Conservation (phyloP, 2,797 vertebrate genomes). For the Sebastes steindachneri region DNA sequence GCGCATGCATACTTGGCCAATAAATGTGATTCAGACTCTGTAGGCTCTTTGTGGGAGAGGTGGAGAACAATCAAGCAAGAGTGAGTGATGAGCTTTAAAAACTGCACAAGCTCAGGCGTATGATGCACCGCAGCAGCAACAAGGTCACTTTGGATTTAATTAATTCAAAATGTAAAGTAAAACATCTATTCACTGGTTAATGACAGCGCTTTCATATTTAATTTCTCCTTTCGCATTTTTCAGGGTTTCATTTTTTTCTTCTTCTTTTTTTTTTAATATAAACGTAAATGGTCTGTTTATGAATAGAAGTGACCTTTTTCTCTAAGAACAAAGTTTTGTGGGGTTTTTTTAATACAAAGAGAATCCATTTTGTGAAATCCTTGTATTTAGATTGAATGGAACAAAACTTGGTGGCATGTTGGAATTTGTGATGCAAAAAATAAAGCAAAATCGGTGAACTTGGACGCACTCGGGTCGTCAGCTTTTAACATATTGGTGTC, state of each 20-base stretch:
- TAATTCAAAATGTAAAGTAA: slow-evolving; percentile 21
- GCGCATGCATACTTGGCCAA: neutral
- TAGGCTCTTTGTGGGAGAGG: neutral
- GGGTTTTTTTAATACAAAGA: neutral
- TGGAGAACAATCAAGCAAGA: neutral
- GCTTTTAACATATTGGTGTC: neutral
- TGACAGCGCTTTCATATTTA: neutral
- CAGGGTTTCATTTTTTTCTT: slow-evolving; percentile 7
- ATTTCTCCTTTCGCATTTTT: neutral
- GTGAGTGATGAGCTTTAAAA: neutral
- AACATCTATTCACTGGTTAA: slow-evolving; percentile 33
- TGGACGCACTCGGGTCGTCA: neutral
- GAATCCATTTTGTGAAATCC: neutral
- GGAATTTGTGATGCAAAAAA: neutral
- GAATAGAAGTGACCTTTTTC: slow-evolving; percentile 5
- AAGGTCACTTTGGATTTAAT: slow-evolving; percentile 32
- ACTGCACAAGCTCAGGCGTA: neutral
- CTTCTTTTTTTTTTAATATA: neutral
- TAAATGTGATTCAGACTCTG: neutral
- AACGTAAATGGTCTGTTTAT: neutral
- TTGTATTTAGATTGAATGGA: neutral
- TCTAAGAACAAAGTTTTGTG: neutral
- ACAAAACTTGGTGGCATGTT: neutral
- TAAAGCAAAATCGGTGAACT: neutral
- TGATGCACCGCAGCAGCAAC: neutral